Percentiles rank a stretch among this genome's conserved stretches.
Conservation (phyloP, 2,113 vertebrate genomes). For the Symphodus melops region DNA sequence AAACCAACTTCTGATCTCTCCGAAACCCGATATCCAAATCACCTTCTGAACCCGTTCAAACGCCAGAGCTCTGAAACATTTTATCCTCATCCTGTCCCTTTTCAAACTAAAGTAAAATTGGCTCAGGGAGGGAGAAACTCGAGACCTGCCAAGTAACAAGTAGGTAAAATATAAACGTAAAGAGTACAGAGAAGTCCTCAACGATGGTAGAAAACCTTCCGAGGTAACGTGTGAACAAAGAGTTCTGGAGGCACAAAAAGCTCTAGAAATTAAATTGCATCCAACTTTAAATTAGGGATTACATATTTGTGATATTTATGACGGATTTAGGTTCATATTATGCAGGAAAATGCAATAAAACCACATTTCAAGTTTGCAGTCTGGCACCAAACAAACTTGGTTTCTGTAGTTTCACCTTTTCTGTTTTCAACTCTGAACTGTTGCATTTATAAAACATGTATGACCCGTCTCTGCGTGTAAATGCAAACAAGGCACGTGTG, state of each 20-base stretch:
- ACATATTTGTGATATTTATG: no score
- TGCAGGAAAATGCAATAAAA: no score
- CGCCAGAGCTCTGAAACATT: slow-evolving; percentile 38
- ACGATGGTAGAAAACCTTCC: slow-evolving; percentile 30
- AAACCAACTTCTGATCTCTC: slow-evolving; percentile 70
- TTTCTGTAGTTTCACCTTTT: no score
- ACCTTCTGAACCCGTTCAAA: slow-evolving; percentile 68
- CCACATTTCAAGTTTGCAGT: no score
- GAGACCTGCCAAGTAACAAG: slow-evolving; percentile 61
- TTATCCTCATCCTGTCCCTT: slow-evolving; percentile 33
- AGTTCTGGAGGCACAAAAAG: not conserved
- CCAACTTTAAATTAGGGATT: no score
- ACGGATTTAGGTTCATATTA: no score
- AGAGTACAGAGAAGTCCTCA: slow-evolving; percentile 43
- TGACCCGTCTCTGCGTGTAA: no score
- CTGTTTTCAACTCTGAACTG: no score
- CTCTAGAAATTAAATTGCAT: no score
- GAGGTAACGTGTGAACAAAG: slow-evolving; percentile 62
- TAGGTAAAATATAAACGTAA: slow-evolving; percentile 59
- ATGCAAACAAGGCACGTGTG: no score
- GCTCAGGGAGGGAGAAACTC: slow-evolving; percentile 32
- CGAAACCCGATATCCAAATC: slow-evolving; percentile 69
- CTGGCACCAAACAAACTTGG: no score
- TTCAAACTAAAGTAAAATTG: slow-evolving; percentile 47
- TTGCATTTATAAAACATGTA: no score